These are phyloP conservation scores for Kryptopterus vitreolus DNA, from an alignment of 2,797 vertebrate genomes.

Conservation along the genomic window DNA sequence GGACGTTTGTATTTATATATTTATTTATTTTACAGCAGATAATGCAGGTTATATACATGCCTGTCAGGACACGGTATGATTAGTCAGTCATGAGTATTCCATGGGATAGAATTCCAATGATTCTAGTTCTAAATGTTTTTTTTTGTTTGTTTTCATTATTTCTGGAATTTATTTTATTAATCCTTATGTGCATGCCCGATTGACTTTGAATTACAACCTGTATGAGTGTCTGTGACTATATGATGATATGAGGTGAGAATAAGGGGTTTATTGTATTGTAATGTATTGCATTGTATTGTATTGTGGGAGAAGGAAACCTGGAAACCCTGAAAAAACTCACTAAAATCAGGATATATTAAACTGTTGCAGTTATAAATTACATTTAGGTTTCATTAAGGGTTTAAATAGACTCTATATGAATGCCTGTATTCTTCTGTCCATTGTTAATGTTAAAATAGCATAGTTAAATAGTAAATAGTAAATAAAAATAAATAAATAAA, in stretches of 20 bases:
- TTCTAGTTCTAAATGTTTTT: neutral
- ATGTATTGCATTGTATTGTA: too few relatives aligned
- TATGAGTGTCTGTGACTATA: neutral
- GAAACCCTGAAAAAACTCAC: neutral
- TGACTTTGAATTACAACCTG: neutral
- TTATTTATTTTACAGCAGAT: neutral
- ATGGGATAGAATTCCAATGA: neutral
- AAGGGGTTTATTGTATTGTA: too few relatives aligned
- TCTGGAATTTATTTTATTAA: too few relatives aligned
- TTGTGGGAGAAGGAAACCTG: neutral
- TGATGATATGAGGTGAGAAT: neutral
- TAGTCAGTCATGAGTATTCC: neutral
- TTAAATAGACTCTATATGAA: too few relatives aligned
- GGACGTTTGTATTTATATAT: neutral
- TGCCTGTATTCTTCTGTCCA: neutral
- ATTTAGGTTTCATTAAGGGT: neutral
- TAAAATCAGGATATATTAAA: neutral
- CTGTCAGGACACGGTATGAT: neutral
- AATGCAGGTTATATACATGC: neutral
- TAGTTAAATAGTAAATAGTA: neutral
- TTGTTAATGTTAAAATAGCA: neutral
- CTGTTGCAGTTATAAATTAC: neutral
- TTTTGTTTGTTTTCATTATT: too few relatives aligned
- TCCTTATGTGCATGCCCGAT: too few relatives aligned
- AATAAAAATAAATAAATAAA: too few relatives aligned